Evolutionary conservation across 2,888 invertebrate genomes (phyloP), one percentile per base, ranked within the genome.

Genomic region (Drosophila neonasuta): DNA sequence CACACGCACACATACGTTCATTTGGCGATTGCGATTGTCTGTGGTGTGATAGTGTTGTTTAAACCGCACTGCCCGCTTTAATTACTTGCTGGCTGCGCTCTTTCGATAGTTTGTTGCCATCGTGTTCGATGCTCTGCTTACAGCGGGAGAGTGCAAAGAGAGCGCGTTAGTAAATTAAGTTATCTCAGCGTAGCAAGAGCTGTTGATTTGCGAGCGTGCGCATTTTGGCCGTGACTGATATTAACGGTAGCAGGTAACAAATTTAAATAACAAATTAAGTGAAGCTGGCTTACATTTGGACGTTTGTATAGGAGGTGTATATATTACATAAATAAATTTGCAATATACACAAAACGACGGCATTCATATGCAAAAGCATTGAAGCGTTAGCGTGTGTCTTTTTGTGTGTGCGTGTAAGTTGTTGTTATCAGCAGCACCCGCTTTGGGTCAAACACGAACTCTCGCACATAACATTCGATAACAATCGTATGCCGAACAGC

Each of bases 151-250:
- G 46, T 10, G 13, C 13, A 30, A 13, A 39, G 49, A 41, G 32
- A 46, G 48, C 13, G 51, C 11, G 39, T 15, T 7, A 24, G 24
- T 36, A 36, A 59, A 56, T 15, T 36, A 42, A 49, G 45, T 49
- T 50, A 69, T 64, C 61, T 46, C 44, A 15, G 13, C 48, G 24
- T 24, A 24, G 24, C 24, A 24, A 36, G 63, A 52, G 52, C 46
- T 44, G 48, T 29, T 51, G 51, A 34, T 55, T 57, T 51, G 45
- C 49, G 56, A 54, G 71, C 39, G 51, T 74, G 54, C 29, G 71
- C 62, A 50, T 49, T 54, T 63, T 75, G 71, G 63, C 75, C 75
- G 75, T 74, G 71, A 74, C 71, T 74, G 67, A 75, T 67, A 74
- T 74, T 67, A 74, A 64, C 60, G 39, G 42, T 66, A 62, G 58